Evolutionary conservation across 2,797 vertebrate genomes (phyloP), one percentile per base, ranked within the genome.

Genomic region (Orestias chungarensis): DNA sequence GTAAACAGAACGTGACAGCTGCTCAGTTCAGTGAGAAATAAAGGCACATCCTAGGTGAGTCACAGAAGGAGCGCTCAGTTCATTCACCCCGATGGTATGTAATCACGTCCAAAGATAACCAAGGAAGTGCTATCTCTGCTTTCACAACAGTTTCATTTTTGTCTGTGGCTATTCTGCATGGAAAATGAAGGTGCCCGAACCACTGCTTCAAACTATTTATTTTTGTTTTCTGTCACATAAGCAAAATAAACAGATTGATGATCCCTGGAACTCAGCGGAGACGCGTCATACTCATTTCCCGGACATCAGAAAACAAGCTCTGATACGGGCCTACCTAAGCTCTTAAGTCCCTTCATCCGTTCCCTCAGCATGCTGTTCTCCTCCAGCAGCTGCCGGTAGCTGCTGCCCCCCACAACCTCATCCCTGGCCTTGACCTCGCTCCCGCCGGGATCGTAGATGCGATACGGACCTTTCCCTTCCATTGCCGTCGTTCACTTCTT

Each of bases 401-500:
- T 94, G 29, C 92, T 74, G 66, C 87, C 91, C 62, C 76, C 92
- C 73, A 66, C 88, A 10, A 84, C 80, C 86, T 95, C 93, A 3
- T 95, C 93, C 80, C 93, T 88, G 85, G 88, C 81, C 78, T 93
- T 93, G 79, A 91, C 86, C 90, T 96, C 95, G 46, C 88, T 92
- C 93, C 96, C 95, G 66, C 97, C 97, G 0, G 97, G 98, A 92
- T 99, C 97, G 35, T 99, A 99, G 92, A 99, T 99, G 88, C 95
- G 96, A 91, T 97, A 98, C 0, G 97, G 97, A 82, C 96, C 96
- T 94, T 96, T 96, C 86, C 97, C 96, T 91, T 99, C 97, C 98
- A 99, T 99, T 14, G 87, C 83, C 52, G 79, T 80, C 1, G 84
- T 67, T 89, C 81, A 94, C 87, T 93, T 92, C 82, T 86, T 86